Evolutionary conservation across 2,888 invertebrate species (phyloP), one percentile per base, ranked within the genome.

Genomic region (Parnassius apollo): DNA sequence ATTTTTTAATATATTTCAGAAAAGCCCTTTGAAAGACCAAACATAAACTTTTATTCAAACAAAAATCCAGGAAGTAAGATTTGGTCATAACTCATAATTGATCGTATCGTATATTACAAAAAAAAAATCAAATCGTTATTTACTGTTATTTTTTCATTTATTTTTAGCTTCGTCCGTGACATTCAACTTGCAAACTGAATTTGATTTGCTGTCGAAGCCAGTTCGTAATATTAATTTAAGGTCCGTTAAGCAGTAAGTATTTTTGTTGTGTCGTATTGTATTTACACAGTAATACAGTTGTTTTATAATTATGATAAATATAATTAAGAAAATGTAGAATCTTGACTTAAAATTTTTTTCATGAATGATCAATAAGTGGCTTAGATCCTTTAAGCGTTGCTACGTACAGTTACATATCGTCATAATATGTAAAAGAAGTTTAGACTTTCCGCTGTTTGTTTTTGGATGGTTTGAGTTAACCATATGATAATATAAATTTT

Each of bases 131-230:
- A 51, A 13, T 25, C 11, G 10, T 35, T 49, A 57, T 12, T 13
- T 49, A 11, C 0, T 42, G 13, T n/a, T 44, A 44, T 48, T 46
- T 13, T 52, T 35, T 35, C 7, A 25, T 35, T 35, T 35, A 7
- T 35, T 35, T 18, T 35, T 42, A 64, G 64, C 59, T 13, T 64
- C 64, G 2, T 64, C 64, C 2, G 50, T 64, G 12, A 57, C 59
- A 2, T 60, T 59, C 35, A 64, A 64, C 53, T 64, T 64, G 25
- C 59, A 64, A 45, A 60, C 64, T 13, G 64, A 64, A 64, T 60
- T 64, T 53, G 59, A 64, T 13, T 25, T 64, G 44, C 50, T 64
- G 3, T 59, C 64, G n/a, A 64, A 52, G 42, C 64, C 64, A 2
- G 64, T 64, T 52, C 64, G 64, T 18, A 44, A 48, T 1, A 60